Base-by-base conservation (phyloP, 2,888 invertebrate genomes). In the Spisula solida region DNA sequence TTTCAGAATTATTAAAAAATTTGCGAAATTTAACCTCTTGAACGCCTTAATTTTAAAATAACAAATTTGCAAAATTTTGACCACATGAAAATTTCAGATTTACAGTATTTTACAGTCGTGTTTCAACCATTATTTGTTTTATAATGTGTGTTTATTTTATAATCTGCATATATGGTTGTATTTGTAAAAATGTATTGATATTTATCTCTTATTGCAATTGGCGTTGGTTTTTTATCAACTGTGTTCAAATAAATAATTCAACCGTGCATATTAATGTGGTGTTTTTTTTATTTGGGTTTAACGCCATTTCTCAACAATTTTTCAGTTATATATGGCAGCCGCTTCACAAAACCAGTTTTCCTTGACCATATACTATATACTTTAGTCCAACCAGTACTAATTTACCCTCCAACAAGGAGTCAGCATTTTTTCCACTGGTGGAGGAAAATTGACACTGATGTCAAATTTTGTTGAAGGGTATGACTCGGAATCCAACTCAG, bases 151-250 rank as follows among this genome's bases (percentile, higher is more conserved):
- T 70, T 70, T 31, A 31, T 70, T 70, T 70, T 70, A 70, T 25
- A 20, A 20, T 70, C n/a, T 70, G 16, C n/a, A 16, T 70, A 16
- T 12, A 70, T 16, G 29, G 29, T 70, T 70, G 70, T 70, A 70
- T 70, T 31, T 70, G 31, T 70, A 14, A 29, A 8, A 31, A 14
- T 31, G 29, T 70, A 31, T n/a, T 31, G 41, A 41, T 31, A 70
- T 70, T 70, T 70, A 70, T 70, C 70, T 70, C 6, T 29, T 1
- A 70, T 70, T 70, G 70, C 31, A 70, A 70, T 31, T 60, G 60
- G 60, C n/a, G 4, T n/a, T 60, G 18, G 60, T 55, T 60, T 60
- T 60, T 20, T 60, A 60, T 60, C 60, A n/a, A 60, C 60, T n/a
- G 60, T 60, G 60, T 60, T 60, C 60, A 60, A 60, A 60, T 60